These are phyloP conservation scores for Edolisoma coerulescens DNA, from an alignment of 2,113 vertebrate species.

Conservation along the genomic window DNA sequence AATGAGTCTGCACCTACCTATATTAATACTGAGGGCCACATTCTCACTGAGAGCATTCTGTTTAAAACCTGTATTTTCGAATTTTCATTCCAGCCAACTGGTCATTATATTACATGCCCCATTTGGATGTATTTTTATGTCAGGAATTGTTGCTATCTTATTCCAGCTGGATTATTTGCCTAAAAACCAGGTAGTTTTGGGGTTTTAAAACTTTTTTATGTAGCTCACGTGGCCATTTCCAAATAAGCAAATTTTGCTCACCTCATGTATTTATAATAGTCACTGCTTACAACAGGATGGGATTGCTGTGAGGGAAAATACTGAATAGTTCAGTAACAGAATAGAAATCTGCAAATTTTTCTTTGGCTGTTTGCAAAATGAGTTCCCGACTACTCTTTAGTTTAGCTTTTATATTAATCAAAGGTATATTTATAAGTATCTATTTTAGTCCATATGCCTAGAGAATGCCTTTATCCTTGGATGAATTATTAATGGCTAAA, in stretches of 20 bases:
- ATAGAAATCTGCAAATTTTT: neutral
- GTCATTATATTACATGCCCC: rapidly evolving
- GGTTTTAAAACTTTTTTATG: neutral
- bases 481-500: conserved; percentile 16
- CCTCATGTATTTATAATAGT: neutral
- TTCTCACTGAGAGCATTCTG: neutral
- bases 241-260: neutral
- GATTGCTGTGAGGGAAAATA: neutral
- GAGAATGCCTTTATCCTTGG: neutral
- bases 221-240: neutral
- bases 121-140: neutral
- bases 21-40: neutral
- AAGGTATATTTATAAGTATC: neutral
- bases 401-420: neutral
- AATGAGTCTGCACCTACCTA: neutral
- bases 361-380: neutral
- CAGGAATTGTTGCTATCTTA: neutral
- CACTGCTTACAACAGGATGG: neutral
- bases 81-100: neutral
- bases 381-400: rapidly evolving
- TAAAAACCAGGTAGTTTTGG: rapidly evolving
- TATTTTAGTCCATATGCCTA: neutral
- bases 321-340: neutral
- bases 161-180: neutral
- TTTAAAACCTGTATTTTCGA: neutral